A percentile compares a stretch with the other conserved stretches of the same genome.
Evolutionary conservation across 1,140 invertebrate species (phyloP).

Genomic region (Hypsibius dujardini): DNA sequence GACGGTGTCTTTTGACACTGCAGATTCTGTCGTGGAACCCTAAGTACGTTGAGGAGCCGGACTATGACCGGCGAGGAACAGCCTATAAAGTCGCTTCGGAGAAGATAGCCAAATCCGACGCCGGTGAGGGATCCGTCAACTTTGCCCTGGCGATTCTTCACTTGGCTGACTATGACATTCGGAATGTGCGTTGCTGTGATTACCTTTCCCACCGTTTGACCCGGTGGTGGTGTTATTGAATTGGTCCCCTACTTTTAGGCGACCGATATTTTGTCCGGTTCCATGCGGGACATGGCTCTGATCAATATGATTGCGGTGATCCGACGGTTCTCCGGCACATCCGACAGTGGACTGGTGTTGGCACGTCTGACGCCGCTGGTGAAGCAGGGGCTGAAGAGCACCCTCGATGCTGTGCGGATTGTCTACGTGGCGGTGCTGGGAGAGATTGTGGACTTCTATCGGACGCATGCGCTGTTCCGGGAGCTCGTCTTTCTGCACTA

Average conservation of each 20-base stretch:
- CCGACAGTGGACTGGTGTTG: neutral
- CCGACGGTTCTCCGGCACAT: neutral
- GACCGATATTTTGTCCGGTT: neutral
- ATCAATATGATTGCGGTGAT: neutral
- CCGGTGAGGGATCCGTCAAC: conserved; percentile 40
- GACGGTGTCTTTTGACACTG: too few species aligned
- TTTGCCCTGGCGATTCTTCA: conserved; percentile 53
- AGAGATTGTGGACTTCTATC: neutral
- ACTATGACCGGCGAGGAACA: conserved; percentile 59
- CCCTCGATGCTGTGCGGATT: neutral
- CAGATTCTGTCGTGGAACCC: conserved; percentile 63
- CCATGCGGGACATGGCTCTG: too few species aligned
- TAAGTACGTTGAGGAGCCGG: conserved; percentile 72
- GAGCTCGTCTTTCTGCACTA: too few species aligned
- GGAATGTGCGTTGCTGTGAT: conserved; percentile 34
- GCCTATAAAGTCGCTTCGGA: conserved; percentile 36
- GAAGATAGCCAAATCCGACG: conserved; percentile 37
- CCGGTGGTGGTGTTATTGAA: neutral
- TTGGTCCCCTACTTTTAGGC: neutral
- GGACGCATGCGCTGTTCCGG: neutral
- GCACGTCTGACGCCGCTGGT: neutral
- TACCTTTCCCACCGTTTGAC: neutral
- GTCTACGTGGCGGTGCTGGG: neutral
- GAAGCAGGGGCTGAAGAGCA: neutral
- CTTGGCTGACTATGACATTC: conserved; percentile 60